Base-by-base conservation (phyloP, 2,113 vertebrate genomes). In the Menura novaehollandiae region DNA sequence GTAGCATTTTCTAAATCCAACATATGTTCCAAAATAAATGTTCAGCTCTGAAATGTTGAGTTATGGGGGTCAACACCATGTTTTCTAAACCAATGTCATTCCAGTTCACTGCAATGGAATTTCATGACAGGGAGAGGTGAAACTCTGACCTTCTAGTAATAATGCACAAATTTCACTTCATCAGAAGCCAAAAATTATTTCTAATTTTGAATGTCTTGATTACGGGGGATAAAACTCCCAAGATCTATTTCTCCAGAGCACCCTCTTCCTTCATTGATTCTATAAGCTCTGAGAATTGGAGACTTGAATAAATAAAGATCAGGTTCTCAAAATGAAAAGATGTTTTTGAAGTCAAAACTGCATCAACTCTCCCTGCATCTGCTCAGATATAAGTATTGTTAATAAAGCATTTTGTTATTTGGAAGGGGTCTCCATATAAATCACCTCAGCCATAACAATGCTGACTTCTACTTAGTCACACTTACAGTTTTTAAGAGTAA, bases 41-140 rank as follows among this genome's bases (percentile, higher is more conserved):
- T 22, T 68, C 41, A 44, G 27, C 27, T 85, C 53, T 33, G n/a
- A 89, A 78, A 58, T 62, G 18, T 1, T 59, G 33, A 89, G 62
- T 17, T 35, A 47, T 2, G 19, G 39, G 26, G 5, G 2, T 62
- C 44, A 93, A 72, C 11, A 71, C 1, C 2, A 2, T 7, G 8
- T 72, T 56, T 66, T 62, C 32, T n/a, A 73, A 72, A 82, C 9
- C 35, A 49, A 24, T 4, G 15, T 44, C 1, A 1, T 28, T 67
- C 39, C 55, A 81, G 30, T 43, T 91, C 43, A 77, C 41, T 7
- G 30, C 23, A 85, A 52, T 0, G 3, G 46, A 90, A 86, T 55
- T 77, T 81, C 43, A 35, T 0, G 0, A 37, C 0, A 46, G 11
- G 12, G 28, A 75, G 58, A 66, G 39, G 39, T 33, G 46, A 59